Percentiles rank a stretch among this genome's conserved stretches.
These are phyloP conservation scores for Ferrisia virgata DNA, from an alignment of 2,888 invertebrate genomes.

Conservation along the genomic window DNA sequence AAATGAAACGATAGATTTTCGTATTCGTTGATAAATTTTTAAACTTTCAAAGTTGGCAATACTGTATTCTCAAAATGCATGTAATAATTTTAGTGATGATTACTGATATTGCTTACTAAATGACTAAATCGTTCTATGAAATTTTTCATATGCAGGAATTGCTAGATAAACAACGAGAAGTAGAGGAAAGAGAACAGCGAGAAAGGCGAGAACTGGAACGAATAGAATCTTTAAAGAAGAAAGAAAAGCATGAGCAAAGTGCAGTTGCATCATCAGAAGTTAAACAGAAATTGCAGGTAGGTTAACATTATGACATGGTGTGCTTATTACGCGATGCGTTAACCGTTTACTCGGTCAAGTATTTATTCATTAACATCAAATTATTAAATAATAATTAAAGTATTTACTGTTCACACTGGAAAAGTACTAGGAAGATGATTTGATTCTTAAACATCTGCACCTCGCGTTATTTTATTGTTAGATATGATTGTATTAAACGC, in stretches of 20 bases:
- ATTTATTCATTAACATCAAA: background rate
- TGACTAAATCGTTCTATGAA: background rate
- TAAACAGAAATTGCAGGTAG: constrained; percentile 87
- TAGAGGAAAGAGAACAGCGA: constrained; percentile 71
- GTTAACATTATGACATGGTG: background rate
- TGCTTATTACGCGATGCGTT: background rate
- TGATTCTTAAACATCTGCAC: too few species aligned
- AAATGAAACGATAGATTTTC: background rate
- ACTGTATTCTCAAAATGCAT: too few species aligned
- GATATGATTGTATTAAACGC: too few species aligned
- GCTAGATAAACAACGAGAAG: constrained; percentile 83
- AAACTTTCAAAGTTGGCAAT: too few species aligned
- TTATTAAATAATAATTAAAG: background rate
- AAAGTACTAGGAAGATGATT: background rate
- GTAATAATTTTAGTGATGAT: too few species aligned
- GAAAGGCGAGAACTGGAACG: constrained; percentile 75
- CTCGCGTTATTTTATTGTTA: too few species aligned
- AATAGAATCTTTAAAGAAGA: constrained; percentile 82
- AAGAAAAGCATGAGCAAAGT: constrained; percentile 92
- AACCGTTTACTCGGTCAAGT: background rate
- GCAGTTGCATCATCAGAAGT: constrained; percentile 95
- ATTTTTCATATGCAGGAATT: constrained; percentile 53
- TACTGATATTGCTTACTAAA: too few species aligned
- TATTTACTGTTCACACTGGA: background rate
- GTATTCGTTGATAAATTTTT: too few species aligned